Percentiles rank a stretch among this genome's conserved stretches.
These are phyloP conservation scores for Semnopithecus entellus DNA, from an alignment of 2,113 vertebrate genomes.

Conservation along the genomic window DNA sequence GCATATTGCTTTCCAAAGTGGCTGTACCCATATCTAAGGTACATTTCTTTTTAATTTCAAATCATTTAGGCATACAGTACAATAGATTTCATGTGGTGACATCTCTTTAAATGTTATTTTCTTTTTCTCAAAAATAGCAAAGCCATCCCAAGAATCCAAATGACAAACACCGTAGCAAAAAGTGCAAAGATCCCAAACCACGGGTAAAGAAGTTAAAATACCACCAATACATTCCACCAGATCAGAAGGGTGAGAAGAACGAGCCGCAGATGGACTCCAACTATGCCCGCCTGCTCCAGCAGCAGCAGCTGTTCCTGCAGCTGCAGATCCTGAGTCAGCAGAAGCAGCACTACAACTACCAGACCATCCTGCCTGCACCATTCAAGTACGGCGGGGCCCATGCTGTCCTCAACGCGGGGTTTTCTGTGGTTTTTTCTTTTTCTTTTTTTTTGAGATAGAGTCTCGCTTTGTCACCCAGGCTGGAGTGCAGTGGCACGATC, in stretches of 20 bases:
- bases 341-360: slow-evolving; percentile 94
- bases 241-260: slow-evolving; percentile 95
- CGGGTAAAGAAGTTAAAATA: slow-evolving; percentile 98
- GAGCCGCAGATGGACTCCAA: slow-evolving; percentile 97
- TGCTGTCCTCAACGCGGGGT: background rate
- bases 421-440: too few relatives aligned
- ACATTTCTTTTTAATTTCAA: background rate
- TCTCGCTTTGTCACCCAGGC: too few relatives aligned
- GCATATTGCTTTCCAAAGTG: background rate
- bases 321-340: slow-evolving; percentile 95
- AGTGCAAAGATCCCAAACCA: slow-evolving; percentile 94
- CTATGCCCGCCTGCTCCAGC: slow-evolving; percentile 96
- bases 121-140: slow-evolving; percentile 86
- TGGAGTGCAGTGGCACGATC: too few relatives aligned
- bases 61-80: background rate
- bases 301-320: slow-evolving; percentile 97
- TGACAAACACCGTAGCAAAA: slow-evolving; percentile 97
- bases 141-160: slow-evolving; percentile 93
- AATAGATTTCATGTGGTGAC: background rate
- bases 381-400: slow-evolving; percentile 89
- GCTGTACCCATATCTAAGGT: background rate
- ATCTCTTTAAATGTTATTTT: slow-evolving; percentile 31
- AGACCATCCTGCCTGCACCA: slow-evolving; percentile 88
- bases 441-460: too few relatives aligned
- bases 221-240: slow-evolving; percentile 98